Evolutionary conservation across 2,797 vertebrate genomes (phyloP).

Genomic region (Neomorphus geoffroyi): DNA sequence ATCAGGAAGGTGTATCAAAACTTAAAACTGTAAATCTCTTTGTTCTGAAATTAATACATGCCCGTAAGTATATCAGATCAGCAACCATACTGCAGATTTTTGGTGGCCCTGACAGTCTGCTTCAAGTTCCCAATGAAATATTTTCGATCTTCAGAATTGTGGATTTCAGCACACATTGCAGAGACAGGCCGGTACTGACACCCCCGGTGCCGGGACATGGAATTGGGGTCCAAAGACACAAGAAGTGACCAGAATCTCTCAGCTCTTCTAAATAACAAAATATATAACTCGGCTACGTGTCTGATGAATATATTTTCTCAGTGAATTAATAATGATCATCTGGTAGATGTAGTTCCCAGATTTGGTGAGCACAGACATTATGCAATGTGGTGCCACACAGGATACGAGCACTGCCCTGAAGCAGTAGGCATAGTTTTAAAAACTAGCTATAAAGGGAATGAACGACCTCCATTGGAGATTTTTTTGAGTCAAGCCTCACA

Average conservation of each 20-base stretch:
- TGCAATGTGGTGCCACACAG: neutral
- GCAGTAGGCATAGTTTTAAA: neutral
- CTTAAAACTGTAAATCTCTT: neutral
- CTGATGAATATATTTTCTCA: neutral
- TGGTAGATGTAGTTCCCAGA: neutral
- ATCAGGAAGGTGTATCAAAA: neutral
- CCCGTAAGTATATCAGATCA: neutral
- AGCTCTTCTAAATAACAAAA: neutral
- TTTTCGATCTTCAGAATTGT: neutral
- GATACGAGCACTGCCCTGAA: neutral
- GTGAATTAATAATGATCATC: neutral
- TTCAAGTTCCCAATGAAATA: neutral
- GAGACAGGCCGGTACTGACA: neutral
- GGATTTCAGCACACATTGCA: neutral
- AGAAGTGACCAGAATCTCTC: neutral
- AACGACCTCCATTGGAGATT: neutral
- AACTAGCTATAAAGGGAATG: neutral
- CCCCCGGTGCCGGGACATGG: neutral
- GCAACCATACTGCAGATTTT: neutral
- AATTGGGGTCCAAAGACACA: neutral
- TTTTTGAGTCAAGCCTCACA: neutral
- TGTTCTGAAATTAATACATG: neutral
- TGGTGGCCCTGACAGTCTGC: neutral
- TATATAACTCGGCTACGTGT: neutral
- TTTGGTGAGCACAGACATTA: neutral